These are phyloP conservation scores for Apodemia duryi DNA, from an alignment of 2,888 invertebrate genomes.

Conservation along the genomic window DNA sequence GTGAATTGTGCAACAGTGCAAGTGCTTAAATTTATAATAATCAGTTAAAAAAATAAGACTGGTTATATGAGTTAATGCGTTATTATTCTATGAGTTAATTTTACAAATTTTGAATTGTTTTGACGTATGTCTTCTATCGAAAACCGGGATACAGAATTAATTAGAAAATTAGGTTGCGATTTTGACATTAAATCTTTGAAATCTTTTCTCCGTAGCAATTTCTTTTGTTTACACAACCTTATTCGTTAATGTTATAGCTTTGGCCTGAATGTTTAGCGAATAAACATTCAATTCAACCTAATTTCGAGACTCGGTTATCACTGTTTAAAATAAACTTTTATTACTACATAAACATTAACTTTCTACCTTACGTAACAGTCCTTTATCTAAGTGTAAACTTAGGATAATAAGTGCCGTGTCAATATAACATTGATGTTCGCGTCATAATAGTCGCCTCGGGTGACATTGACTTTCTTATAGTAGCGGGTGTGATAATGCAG, in stretches of 20 bases:
- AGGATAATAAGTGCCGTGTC: constrained; percentile 15
- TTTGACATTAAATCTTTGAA: constrained; percentile 22
- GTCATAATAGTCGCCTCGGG: constrained; percentile 52
- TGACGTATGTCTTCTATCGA: constrained; percentile 36
- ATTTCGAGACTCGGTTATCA: constrained; percentile 5
- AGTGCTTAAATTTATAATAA: no score
- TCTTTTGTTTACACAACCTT: constrained; percentile 52
- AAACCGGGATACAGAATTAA: constrained; percentile 54
- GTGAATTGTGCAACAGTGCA: no score
- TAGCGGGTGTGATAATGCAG: constrained; percentile 51
- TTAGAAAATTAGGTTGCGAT: constrained; percentile 47
- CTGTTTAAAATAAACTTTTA: constrained; percentile 16
- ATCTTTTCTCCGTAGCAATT: constrained; percentile 44
- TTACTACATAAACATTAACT: constrained; percentile 23
- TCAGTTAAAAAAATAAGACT: no score
- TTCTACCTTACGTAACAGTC: constrained; percentile 22
- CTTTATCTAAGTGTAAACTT: constrained; percentile 9
- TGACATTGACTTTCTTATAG: constrained; percentile 76
- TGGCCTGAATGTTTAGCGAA: constrained; percentile 28
- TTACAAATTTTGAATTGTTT: not conserved
- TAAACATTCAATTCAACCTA: constrained; percentile 20
- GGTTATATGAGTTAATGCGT: no score
- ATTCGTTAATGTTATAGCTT: constrained; percentile 32
- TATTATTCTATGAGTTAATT: no score
- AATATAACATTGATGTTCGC: constrained; percentile 43